Percentiles rank a stretch among this genome's conserved stretches.
Conservation (phyloP, 2,113 vertebrate species). For the Sarotherodon lohbergeri region DNA sequence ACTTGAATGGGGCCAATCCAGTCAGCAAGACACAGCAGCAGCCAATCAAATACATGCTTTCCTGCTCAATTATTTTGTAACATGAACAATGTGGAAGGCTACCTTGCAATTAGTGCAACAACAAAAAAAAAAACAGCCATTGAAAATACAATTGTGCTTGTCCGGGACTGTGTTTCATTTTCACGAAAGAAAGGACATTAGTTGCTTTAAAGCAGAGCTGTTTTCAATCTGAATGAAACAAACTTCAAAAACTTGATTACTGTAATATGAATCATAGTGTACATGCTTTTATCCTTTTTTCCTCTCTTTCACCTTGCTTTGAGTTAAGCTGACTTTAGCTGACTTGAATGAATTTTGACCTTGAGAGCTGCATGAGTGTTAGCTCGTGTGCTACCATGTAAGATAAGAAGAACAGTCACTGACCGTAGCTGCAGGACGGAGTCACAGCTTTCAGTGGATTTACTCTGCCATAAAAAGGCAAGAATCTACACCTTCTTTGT, state of each 20-base stretch:
- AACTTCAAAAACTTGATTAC: background rate
- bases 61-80: background rate
- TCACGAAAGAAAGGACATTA: background rate
- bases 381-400: background rate
- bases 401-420: background rate
- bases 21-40: background rate
- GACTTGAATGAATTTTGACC: background rate
- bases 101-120: background rate
- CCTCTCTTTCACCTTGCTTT: background rate
- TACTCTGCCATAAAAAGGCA: background rate
- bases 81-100: background rate
- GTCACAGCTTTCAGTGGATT: background rate
- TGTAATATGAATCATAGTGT: background rate
- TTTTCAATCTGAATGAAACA: background rate
- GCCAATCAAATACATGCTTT: background rate
- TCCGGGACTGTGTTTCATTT: background rate
- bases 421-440: background rate
- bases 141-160: background rate
- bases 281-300: background rate
- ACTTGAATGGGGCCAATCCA: background rate
- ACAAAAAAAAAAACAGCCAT: background rate
- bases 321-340: background rate
- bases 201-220: background rate
- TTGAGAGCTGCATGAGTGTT: background rate
- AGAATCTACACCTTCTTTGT: background rate